Evolutionary conservation across 2,113 vertebrate species (phyloP).

Genomic region (Elachura formosa): DNA sequence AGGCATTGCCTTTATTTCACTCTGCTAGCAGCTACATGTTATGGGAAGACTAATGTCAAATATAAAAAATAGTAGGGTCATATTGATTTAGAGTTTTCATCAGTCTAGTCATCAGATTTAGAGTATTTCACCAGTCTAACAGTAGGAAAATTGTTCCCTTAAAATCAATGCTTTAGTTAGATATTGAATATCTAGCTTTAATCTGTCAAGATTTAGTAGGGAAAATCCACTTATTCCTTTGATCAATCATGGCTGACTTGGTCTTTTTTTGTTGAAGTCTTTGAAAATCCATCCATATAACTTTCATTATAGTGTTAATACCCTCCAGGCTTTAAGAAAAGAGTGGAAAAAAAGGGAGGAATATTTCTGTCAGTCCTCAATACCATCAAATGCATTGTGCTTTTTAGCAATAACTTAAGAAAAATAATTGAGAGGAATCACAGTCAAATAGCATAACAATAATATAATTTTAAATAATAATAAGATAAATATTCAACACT

Average conservation of each 20-base stretch:
- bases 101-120: neutral
- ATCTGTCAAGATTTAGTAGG: conserved; percentile 35
- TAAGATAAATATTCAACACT: conserved; percentile 5
- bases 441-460: neutral
- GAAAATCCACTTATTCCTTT: conserved; percentile 52
- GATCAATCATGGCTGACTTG: conserved; percentile 43
- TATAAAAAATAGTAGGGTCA: neutral
- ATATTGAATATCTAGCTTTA: conserved; percentile 20
- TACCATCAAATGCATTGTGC: neutral
- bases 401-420: conserved; percentile 24
- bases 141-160: neutral
- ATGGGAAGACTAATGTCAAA: neutral
- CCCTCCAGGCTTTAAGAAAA: conserved; percentile 40
- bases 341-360: neutral
- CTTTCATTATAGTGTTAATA: conserved; percentile 51
- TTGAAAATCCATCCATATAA: conserved; percentile 50
- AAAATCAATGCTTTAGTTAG: neutral
- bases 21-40: neutral
- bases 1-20: neutral
- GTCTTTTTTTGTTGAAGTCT: conserved; percentile 8
- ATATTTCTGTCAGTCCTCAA: neutral
- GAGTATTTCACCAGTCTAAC: neutral
- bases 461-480: neutral
- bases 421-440: conserved; percentile 2
- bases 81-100: neutral